Evolutionary conservation across 2,113 vertebrate genomes (phyloP).

Genomic region (Xiphorhynchus elegans): DNA sequence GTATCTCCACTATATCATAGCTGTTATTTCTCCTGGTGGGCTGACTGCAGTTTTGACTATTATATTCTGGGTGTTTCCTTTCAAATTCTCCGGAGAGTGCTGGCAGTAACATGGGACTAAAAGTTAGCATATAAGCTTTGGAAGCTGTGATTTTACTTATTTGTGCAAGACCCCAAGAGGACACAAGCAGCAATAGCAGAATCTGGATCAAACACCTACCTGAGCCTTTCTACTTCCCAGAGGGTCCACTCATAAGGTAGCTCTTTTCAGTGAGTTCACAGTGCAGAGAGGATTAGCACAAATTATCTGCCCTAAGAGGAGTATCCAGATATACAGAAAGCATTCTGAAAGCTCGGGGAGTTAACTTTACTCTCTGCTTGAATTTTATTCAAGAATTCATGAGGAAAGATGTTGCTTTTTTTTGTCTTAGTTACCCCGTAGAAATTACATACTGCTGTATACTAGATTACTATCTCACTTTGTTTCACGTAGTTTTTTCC

Average conservation of each 20-base stretch:
- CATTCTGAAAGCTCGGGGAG: background rate
- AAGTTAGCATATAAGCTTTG: background rate
- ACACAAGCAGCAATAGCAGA: background rate
- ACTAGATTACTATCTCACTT: background rate
- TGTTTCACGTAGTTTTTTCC: background rate
- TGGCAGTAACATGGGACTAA: background rate
- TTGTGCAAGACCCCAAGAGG: background rate
- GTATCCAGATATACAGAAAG: background rate
- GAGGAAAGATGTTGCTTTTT: background rate
- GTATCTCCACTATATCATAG: background rate
- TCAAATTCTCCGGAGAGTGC: background rate
- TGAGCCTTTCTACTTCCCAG: background rate
- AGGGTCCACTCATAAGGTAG: background rate
- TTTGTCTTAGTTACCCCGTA: background rate
- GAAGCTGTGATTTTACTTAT: background rate
- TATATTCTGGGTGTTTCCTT: background rate
- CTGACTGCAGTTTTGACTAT: background rate
- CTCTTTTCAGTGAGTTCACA: background rate
- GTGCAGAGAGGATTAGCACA: background rate
- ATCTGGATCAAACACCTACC: background rate
- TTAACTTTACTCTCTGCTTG: background rate
- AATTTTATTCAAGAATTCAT: background rate
- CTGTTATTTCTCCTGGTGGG: background rate
- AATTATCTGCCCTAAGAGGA: background rate
- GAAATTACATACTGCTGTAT: background rate